Evolutionary conservation across 2,113 vertebrate species (phyloP).

Genomic region (Catharus minimus): DNA sequence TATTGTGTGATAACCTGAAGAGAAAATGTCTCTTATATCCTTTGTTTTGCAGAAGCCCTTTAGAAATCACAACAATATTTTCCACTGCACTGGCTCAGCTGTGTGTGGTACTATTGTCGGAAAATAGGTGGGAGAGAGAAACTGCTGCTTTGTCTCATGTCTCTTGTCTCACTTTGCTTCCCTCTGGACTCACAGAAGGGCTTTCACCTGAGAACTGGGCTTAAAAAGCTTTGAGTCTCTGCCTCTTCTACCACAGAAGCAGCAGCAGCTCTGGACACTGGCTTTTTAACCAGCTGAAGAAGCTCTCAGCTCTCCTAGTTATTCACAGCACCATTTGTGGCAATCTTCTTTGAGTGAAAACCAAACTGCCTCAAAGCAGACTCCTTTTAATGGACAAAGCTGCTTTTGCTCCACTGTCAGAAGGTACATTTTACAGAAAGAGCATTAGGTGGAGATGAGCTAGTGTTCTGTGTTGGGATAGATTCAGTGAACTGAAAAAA

Average conservation of each 20-base stretch:
- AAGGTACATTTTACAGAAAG: not conserved
- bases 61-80: not conserved
- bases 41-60: not conserved
- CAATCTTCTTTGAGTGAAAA: not conserved
- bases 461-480: rapidly evolving
- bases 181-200: not conserved
- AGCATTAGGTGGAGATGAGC: not conserved
- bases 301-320: not conserved
- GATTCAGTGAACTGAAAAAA: not conserved
- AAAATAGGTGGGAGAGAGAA: not conserved
- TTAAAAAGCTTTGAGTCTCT: not conserved
- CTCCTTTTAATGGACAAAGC: not conserved
- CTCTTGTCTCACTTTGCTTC: not conserved
- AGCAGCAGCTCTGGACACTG: not conserved
- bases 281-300: not conserved
- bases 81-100: not conserved
- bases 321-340: not conserved
- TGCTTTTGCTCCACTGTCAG: not conserved
- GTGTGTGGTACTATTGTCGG: not conserved
- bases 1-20: not conserved
- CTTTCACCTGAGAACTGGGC: not conserved
- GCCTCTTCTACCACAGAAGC: not conserved
- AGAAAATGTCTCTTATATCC: not conserved
- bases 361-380: not conserved
- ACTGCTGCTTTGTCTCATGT: not conserved